Conservation (phyloP, 1,140 invertebrate genomes). For the Chelonus insularis region DNA sequence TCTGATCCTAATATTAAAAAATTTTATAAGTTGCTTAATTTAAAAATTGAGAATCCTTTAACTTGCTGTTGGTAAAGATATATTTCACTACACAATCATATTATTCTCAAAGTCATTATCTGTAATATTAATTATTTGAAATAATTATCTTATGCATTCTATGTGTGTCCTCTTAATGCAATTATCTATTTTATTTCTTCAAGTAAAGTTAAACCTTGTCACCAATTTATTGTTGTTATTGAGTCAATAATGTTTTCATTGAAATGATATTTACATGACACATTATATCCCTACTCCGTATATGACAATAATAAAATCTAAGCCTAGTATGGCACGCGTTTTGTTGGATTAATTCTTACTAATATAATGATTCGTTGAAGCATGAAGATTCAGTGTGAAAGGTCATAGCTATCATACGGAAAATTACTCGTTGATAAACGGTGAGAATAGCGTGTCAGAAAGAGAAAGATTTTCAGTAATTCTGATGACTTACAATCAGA, state of each 20-base stretch:
- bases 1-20: no score
- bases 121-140: slow-evolving; percentile 24
- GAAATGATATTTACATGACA: slow-evolving; percentile 11
- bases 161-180: no score
- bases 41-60: slow-evolving; percentile 91
- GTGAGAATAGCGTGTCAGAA: no score
- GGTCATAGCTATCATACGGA: slow-evolving; percentile 32
- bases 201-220: background rate
- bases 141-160: no score
- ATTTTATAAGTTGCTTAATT: slow-evolving; percentile 87
- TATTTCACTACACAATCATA: slow-evolving; percentile 78
- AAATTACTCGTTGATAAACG: slow-evolving; percentile 42
- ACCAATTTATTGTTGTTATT: background rate
- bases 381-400: slow-evolving; percentile 16
- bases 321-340: slow-evolving; percentile 12
- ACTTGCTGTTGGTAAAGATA: slow-evolving; percentile 80
- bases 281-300: background rate
- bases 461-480: no score
- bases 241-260: background rate
- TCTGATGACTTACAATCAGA: no score
- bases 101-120: slow-evolving; percentile 75
- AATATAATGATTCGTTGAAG: background rate
- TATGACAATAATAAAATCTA: background rate
- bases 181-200: background rate
- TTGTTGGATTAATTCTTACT: slow-evolving; percentile 11